These are phyloP conservation scores for Poicephalus meyeri DNA, from an alignment of 2,113 vertebrate genomes.

Conservation along the genomic window DNA sequence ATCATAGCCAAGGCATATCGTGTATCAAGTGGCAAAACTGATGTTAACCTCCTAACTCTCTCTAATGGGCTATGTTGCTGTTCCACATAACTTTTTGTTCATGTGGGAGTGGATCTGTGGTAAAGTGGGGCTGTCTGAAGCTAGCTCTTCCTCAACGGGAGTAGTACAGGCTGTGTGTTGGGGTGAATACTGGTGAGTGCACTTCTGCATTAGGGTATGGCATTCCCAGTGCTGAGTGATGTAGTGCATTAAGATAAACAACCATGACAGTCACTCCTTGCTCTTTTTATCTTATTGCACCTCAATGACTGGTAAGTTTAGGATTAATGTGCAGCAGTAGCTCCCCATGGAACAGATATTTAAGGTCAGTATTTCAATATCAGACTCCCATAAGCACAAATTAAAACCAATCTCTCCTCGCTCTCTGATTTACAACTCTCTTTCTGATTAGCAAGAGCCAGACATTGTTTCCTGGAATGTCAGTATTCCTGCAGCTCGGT, in stretches of 20 bases:
- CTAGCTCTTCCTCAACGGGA: background rate
- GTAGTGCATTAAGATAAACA: too few species aligned
- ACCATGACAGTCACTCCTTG: background rate
- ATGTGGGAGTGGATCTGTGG: background rate
- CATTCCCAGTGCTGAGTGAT: background rate
- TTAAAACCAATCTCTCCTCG: background rate
- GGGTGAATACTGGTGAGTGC: background rate
- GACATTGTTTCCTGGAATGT: background rate
- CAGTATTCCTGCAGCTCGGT: background rate
- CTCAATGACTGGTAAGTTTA: background rate
- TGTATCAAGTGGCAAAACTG: background rate
- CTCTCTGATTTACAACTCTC: background rate
- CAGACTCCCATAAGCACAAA: background rate
- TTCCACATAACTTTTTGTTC: background rate
- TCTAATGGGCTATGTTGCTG: background rate
- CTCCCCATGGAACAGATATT: background rate
- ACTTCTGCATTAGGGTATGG: background rate
- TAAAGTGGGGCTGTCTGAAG: background rate
- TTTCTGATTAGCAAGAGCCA: background rate
- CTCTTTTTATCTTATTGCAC: background rate
- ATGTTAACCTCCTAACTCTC: background rate
- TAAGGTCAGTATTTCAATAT: background rate
- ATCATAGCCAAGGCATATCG: background rate
- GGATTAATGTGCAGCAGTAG: background rate
- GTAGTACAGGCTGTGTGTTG: background rate